Base-by-base conservation (phyloP, 2,797 vertebrate species). In the Tragelaphus eurycerus region DNA sequence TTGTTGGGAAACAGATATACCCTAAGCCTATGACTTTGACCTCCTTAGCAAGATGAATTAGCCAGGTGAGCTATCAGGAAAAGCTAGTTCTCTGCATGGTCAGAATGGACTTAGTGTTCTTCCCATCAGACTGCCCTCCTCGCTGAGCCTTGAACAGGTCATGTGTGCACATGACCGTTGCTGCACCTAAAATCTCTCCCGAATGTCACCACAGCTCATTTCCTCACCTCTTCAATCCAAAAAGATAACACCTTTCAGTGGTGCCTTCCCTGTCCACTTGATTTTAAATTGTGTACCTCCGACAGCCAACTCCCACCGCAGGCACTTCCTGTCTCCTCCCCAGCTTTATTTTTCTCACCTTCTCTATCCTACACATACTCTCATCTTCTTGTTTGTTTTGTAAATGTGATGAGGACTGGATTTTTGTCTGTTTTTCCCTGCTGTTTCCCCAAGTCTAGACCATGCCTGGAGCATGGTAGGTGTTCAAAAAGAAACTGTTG, bases 1-100 rank as follows among this genome's bases (percentile, higher is more conserved):
- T 60, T 86, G 62, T 48, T 90, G 67, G 88, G 57, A 86, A 97
- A 93, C 31, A 90, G 90, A 55, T 89, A 46, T 60, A 29, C 31
- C 46, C 50, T 64, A 19, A 4, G 3, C 34, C 74, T 59, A 2
- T 64, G 85, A 81, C 91, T 67, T 86, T 55, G 86, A 76, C 86
- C 81, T 86, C 31, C 57, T 93, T 48, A 57, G 11, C 76, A 79
- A 93, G 52, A 86, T 54, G 87, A 92, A 29, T 84, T 43, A 54
- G n/a, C 60, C 76, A 86, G 54, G 50, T 54, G 48, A 84, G 57
- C 74, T 54, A 76, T 87, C 60, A 59, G 71, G 94, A 87, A 96
- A 89, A 91, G 84, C 86, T 71, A 34, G 57, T 79, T 86, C 57
- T 76, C 14, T 7, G 50, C n/a, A 9, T 4, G 29, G 46, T 67